Conservation (phyloP, 2,797 vertebrate genomes). For the Oreonectes daqikongensis region DNA sequence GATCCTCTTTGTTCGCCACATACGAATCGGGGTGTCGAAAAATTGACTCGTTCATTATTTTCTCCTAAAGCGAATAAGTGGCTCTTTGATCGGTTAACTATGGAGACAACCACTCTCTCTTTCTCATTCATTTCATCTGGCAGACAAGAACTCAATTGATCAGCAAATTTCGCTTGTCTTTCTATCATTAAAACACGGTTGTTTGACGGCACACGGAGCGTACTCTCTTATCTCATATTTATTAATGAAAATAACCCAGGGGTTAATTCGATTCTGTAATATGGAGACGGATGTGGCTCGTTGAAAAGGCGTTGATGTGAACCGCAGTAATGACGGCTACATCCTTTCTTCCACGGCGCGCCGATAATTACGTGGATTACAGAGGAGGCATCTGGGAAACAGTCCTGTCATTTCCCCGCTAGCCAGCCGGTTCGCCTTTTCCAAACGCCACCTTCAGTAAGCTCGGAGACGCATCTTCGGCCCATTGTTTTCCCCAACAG, state of each 20-base stretch:
- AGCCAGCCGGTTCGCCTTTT: background rate
- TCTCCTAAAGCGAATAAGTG: slow-evolving; percentile 52
- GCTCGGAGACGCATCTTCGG: slow-evolving; percentile 1
- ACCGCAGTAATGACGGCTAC: slow-evolving; percentile 48
- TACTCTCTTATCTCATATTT: slow-evolving; percentile 64
- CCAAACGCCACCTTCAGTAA: background rate
- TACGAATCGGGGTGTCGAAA: slow-evolving; percentile 44
- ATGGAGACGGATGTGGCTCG: slow-evolving; percentile 43
- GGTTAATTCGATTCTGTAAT: slow-evolving; percentile 62
- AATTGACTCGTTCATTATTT: slow-evolving; percentile 53
- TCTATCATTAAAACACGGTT: slow-evolving; percentile 41
- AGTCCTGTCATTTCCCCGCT: slow-evolving; percentile 44
- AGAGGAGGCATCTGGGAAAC: slow-evolving; percentile 55
- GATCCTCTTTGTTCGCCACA: slow-evolving; percentile 49
- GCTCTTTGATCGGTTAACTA: slow-evolving; percentile 55
- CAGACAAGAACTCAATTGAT: slow-evolving; percentile 58
- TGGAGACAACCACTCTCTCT: slow-evolving; percentile 43
- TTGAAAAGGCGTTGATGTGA: slow-evolving; percentile 40
- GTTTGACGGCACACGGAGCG: slow-evolving; percentile 47
- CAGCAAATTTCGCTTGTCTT: slow-evolving; percentile 50
- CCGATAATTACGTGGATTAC: slow-evolving; percentile 73
- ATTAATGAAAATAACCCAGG: slow-evolving; percentile 62
- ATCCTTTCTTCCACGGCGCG: slow-evolving; percentile 48
- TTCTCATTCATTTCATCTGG: slow-evolving; percentile 31
- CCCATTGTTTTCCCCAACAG: slow-evolving; percentile 31